Evolutionary conservation across 2,888 invertebrate genomes (phyloP), one percentile per base, ranked within the genome.

Genomic region (Sicus ferrugineus): DNA sequence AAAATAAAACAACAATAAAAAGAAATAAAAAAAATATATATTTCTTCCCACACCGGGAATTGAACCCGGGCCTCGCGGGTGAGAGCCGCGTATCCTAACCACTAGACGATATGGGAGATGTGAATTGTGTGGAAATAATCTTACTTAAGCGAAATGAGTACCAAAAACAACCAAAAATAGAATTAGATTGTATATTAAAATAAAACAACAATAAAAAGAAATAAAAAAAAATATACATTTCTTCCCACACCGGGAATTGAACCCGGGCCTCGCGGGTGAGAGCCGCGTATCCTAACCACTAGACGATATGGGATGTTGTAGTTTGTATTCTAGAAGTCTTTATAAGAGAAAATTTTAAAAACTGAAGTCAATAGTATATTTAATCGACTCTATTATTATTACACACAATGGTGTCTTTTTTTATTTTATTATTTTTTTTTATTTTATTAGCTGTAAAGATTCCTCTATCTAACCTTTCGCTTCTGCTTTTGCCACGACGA

Each of bases 221-320:
- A 5, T 3, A 42, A 11, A 31, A 56, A 66, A 69, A 71, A 70
- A 69, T 70, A 46, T n/a, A n/a, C n/a, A n/a, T n/a, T n/a, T 21
- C 28, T 82, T 92, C 92, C 93, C 92, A 93, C 92, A 93, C 92
- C 92, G 93, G 92, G 90, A 91, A 92, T 91, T 91, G 91, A 92
- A 92, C 92, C 91, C 90, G 92, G 90, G 92, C 91, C 83, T 83
- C 79, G 82, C 80, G 82, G 83, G 83, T 83, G 83, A 83, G 80
- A 83, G 80, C 82, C 82, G 81, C 82, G 80, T 82, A 82, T 83
- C 84, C 81, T 82, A 83, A 77, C 82, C 81, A 82, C 83, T 84
- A 83, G 83, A 83, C 82, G 80, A 81, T 83, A 83, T 81, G 82
- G 82, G 82, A 83, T 75, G 26, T 7, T 16, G 11, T 1, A 1